A percentile compares a stretch with the other conserved stretches of the same genome.
These are phyloP conservation scores for Arrhopalites spinosus DNA, from an alignment of 2,888 invertebrate species.

Conservation along the genomic window DNA sequence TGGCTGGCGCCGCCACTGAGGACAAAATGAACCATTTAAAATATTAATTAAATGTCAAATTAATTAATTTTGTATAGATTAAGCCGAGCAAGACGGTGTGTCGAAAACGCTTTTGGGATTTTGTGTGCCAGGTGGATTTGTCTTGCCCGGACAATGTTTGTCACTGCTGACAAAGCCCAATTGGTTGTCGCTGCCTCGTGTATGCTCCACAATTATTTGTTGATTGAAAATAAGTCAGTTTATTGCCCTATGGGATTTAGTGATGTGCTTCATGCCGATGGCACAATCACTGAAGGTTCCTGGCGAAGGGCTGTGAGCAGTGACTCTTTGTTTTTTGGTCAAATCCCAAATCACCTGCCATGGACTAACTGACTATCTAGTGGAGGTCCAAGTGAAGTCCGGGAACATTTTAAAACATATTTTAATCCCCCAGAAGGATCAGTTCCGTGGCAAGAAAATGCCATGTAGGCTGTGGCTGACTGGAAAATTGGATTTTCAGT, in stretches of 20 bases:
- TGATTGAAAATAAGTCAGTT: neutral
- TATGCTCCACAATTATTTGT: conserved; percentile 37
- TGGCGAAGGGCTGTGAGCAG: no score
- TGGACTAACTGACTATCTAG: neutral
- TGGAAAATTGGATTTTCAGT: no score
- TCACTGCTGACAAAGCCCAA: conserved; percentile 33
- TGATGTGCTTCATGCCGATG: conserved; percentile 22
- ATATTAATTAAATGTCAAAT: neutral
- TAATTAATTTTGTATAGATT: conserved; percentile 18
- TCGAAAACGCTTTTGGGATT: conserved; percentile 42
- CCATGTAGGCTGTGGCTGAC: no score
- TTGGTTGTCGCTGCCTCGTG: conserved; percentile 31
- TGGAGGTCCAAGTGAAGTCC: neutral
- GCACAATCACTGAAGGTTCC: neutral
- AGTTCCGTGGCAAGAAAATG: neutral
- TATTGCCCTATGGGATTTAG: conserved; percentile 35
- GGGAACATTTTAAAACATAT: neutral
- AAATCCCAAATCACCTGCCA: neutral
- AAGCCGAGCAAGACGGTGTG: conserved; percentile 32
- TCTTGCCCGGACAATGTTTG: conserved; percentile 30
- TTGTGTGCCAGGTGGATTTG: conserved; percentile 36
- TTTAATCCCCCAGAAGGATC: neutral
- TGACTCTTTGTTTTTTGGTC: no score
- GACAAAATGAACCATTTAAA: neutral
- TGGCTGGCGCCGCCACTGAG: no score